Base-by-base conservation (phyloP, 2,797 vertebrate genomes). In the Sebastolobus alascanus region DNA sequence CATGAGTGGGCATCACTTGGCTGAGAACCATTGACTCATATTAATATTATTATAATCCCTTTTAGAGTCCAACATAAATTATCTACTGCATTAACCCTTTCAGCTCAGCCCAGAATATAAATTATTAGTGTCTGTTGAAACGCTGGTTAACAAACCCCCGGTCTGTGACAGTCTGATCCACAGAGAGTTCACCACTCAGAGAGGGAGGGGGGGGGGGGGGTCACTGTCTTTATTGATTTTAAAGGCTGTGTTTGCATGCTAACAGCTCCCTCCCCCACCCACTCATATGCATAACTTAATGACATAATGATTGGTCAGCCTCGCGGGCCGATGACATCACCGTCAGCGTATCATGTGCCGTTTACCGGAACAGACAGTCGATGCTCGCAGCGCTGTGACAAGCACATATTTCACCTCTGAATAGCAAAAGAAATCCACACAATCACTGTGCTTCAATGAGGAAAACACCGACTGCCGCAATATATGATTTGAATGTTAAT, bases 271-370 rank as follows among this genome's bases (percentile, higher is more conserved):
- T 9, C 56, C 55, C 2, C 33, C 22, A 52, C 71, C 38, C 66
- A 14, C 86, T 77, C 79, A 85, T 83, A 76, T 86, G 56, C 87
- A 90, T 86, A 77, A 68, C n/a, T 3, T 86, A 90, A 87, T 85
- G 90, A 82, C 68, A 68, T 89, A 90, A 84, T 80, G 90, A 93
- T 89, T 5, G 56, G 81, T 67, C 58, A 29, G 83, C 68, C 92
- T 81, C 82, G 3, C 0, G 40, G 75, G 91, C 50, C 11, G 67
- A 90, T 95, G 93, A 95, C 90, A 88, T 95, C 94, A 93, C 82
- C 56, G 50, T 18, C 75, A 63, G 61, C 59, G 31, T 68, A 82
- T 92, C 68, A 16, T 29, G 80, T 83, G 74, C 13, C 29, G 14
- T 84, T 93, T 92, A 81, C 93, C 31, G 90, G 94, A 92, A 92